Base-by-base conservation (phyloP, 1,140 invertebrate species). In the Magallana ariakensis region DNA sequence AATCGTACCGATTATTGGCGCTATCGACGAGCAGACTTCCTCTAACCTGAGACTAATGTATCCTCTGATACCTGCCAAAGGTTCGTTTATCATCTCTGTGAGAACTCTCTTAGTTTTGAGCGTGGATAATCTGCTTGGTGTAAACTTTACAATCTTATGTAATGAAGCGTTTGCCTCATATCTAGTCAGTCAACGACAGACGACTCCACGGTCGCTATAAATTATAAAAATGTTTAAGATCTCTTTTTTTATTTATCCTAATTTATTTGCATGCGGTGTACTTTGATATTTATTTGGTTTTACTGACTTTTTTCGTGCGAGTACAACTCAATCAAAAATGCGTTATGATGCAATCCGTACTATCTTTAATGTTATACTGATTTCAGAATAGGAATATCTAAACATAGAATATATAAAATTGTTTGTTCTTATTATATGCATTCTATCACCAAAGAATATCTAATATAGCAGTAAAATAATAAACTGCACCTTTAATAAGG, bases 1-100 rank as follows among this genome's bases (percentile, higher is more conserved):
- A 75, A 75, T 75, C 66, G 66, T 26, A 19, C 22, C 66, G 66
- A 75, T 75, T 75, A 75, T 75, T 75, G 66, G 66, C 66, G 66
- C 66, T 75, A 75, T 75, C 66, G 66, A 75, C 66, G 22, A 75
- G 22, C 66, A 75, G 66, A 75, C 66, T 75, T 75, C 66, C 66
- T 75, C 33, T 26, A 26, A 26, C 66, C 22, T 75, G 66, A 4
- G 19, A 75, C 66, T 75, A 22, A 75, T 75, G 22, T 26, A 75
- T 75, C 58, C n/a, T 60, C 58, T 16, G 58, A 60, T 60, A 60
- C 58, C 15, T 75, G 66, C 66, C 66, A 75, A 22, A 8, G 66
- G 22, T 26, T 33, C 66, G 66, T 75, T 26, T 75, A 75, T 75
- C 66, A 75, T 75, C 33, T 75, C 22, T 33, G 66, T 33, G 22